Conservation (phyloP, 1,140 invertebrate genomes). For the Pogonomyrmex californicus region DNA sequence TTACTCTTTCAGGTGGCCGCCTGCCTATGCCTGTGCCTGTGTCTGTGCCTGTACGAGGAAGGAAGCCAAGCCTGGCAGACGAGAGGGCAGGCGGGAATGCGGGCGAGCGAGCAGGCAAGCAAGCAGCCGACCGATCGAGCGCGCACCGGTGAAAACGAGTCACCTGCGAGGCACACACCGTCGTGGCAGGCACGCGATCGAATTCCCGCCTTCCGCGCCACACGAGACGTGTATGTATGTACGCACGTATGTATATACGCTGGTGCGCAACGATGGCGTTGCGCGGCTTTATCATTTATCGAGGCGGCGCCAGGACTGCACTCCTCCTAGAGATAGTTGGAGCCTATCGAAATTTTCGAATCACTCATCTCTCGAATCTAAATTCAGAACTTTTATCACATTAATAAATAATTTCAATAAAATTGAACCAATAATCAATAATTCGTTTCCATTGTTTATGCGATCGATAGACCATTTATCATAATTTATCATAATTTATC, state of each 20-base stretch:
- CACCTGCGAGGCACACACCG: constrained; percentile 72
- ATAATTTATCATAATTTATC: too few species aligned
- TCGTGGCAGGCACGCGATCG: constrained; percentile 72
- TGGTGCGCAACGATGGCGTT: constrained; percentile 32
- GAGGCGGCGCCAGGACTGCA: constrained; percentile 24
- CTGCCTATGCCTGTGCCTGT: constrained; percentile 56
- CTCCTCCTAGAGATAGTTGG: neutral
- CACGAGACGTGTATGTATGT: constrained; percentile 25
- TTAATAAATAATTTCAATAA: constrained; percentile 1
- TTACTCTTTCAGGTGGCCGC: constrained; percentile 82
- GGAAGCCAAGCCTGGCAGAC: constrained; percentile 67
- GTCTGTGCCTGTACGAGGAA: constrained; percentile 66
- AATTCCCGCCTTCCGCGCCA: constrained; percentile 77
- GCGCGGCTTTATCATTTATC: constrained; percentile 39
- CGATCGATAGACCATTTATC: neutral
- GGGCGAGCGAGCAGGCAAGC: constrained; percentile 42
- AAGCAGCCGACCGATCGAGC: constrained; percentile 74
- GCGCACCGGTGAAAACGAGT: constrained; percentile 73
- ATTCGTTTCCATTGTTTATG: neutral
- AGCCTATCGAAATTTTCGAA: neutral
- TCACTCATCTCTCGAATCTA: neutral
- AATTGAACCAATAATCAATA: neutral
- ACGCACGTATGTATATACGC: neutral
- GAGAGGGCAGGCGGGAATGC: constrained; percentile 48
- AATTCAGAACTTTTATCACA: neutral